These are phyloP conservation scores for Zapornia atra DNA, from an alignment of 2,113 vertebrate species.

Conservation along the genomic window DNA sequence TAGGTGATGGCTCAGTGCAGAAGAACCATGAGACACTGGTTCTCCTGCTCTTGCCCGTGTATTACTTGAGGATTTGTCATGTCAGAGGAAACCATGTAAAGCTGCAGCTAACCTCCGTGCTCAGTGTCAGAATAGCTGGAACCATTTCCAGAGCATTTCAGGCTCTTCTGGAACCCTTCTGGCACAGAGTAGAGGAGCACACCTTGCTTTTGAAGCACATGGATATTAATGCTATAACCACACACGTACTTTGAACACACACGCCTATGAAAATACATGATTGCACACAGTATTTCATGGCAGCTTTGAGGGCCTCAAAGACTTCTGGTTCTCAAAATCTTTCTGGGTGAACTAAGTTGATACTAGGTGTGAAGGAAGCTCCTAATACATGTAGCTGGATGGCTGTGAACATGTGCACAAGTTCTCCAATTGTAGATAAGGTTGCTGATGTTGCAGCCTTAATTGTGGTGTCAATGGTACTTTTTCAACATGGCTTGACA, in stretches of 20 bases:
- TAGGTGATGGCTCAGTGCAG: background rate
- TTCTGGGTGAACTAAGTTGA: background rate
- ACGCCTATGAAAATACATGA: background rate
- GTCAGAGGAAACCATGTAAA: accelerated
- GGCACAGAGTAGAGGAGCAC: background rate
- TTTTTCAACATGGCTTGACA: background rate
- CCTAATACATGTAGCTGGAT: background rate
- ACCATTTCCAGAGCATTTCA: background rate
- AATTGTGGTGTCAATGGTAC: background rate
- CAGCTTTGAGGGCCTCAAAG: background rate
- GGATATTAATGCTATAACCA: background rate
- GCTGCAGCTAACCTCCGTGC: background rate
- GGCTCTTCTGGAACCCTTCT: background rate
- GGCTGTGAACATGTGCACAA: background rate
- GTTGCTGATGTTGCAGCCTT: background rate
- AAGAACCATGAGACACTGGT: background rate
- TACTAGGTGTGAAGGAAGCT: background rate
- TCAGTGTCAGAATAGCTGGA: background rate
- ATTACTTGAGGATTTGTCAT: background rate
- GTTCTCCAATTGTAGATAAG: background rate
- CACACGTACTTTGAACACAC: background rate
- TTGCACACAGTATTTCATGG: background rate
- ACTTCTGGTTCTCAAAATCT: background rate
- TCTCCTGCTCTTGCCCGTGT: background rate
- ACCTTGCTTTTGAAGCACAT: background rate